Evolutionary conservation across 2,797 vertebrate species (phyloP).

Genomic region (Neosalanx taihuensis): DNA sequence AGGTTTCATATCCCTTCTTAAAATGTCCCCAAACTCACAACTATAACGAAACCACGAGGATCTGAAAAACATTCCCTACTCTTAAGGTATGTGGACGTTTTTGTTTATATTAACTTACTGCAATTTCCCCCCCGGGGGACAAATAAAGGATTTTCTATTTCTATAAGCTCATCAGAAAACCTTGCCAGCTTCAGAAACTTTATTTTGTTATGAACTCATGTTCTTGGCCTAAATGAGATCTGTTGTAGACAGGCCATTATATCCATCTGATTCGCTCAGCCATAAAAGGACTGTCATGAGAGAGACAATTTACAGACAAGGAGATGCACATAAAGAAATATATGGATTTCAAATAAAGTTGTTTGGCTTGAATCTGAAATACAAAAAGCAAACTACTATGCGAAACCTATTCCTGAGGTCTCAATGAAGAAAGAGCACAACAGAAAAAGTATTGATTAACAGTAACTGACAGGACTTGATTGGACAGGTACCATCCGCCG

Average conservation of each 20-base stretch:
- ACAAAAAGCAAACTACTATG: background rate
- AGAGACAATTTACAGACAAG: conserved; percentile 64
- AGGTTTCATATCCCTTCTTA: conserved; percentile 16
- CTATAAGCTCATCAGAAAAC: no score
- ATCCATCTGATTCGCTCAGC: conserved; percentile 57
- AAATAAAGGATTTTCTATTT: no score
- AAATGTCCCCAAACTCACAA: background rate
- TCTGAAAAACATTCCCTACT: no score
- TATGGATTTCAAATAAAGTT: conserved; percentile 64
- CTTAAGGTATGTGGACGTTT: no score
- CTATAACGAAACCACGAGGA: conserved; percentile 3
- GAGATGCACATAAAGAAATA: conserved; percentile 60
- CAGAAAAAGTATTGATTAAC: no score
- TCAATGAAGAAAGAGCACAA: no score
- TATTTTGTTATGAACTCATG: background rate
- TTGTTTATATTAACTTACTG: no score
- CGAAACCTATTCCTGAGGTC: no score
- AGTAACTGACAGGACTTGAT: no score
- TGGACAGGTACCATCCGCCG: no score
- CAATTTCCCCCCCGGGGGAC: no score
- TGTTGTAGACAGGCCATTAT: conserved; percentile 36
- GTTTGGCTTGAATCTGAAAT: conserved; percentile 59
- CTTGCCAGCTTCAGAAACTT: no score
- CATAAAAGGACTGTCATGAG: conserved; percentile 65
- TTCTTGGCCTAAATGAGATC: background rate